phyloP scores from a whole-genome alignment of 2,888 invertebrate genomes.

The Melanargia galathea region DNA sequence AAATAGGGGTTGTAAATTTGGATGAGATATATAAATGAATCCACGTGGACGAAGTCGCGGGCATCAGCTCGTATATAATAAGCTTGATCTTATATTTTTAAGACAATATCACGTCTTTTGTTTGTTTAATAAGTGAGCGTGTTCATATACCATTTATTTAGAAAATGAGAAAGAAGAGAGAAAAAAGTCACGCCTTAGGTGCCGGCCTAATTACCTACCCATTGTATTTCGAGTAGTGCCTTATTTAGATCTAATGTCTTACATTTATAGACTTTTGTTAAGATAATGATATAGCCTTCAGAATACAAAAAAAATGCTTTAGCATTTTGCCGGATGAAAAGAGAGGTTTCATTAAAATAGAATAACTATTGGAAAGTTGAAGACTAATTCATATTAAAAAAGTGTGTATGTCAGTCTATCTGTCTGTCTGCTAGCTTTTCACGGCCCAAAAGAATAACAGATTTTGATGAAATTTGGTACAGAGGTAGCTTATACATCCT shows the following conservation, averaged over 20 bases:
- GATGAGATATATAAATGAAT: too few relatives aligned
- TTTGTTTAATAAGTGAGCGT: slow-evolving; percentile 4
- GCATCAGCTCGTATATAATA: neutral
- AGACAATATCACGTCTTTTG: slow-evolving; percentile 14
- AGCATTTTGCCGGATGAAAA: neutral
- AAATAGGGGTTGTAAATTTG: too few relatives aligned
- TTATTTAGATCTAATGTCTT: slow-evolving; percentile 5
- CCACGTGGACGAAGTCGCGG: too few relatives aligned
- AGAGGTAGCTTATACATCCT: too few relatives aligned
- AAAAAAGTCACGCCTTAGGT: slow-evolving; percentile 7
- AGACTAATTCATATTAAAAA: too few relatives aligned
- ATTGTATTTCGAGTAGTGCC: slow-evolving; percentile 6
- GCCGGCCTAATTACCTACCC: slow-evolving; percentile 13
- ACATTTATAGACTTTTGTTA: neutral
- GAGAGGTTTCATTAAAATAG: neutral
- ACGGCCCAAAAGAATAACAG: too few relatives aligned
- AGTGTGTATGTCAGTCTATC: too few relatives aligned
- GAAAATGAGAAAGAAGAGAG: slow-evolving; percentile 9
- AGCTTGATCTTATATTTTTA: neutral
- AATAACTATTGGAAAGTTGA: too few relatives aligned
- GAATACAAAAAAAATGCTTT: neutral
- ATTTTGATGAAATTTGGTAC: too few relatives aligned
- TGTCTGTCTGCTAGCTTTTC: too few relatives aligned
- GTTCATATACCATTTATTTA: slow-evolving; percentile 15
- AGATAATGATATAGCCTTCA: neutral